A percentile compares a stretch with the other conserved stretches of the same genome.
Conservation (phyloP, 2,113 vertebrate species). For the Anolis sagrei region DNA sequence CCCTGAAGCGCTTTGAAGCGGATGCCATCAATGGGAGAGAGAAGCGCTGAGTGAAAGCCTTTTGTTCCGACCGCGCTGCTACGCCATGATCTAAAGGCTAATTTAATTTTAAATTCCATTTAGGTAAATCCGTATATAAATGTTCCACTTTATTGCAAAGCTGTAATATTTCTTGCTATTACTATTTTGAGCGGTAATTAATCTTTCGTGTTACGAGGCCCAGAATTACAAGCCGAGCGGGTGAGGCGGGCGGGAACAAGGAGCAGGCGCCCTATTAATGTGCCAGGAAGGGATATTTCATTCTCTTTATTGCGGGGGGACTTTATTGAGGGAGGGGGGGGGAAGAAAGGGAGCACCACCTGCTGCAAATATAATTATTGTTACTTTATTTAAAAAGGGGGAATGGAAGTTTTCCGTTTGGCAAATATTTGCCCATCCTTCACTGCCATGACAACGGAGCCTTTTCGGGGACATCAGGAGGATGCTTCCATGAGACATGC, state of each 20-base stretch:
- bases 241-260: background rate
- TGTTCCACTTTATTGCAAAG: background rate
- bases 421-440: constrained; percentile 24
- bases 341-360: constrained; percentile 50
- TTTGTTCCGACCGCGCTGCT: background rate
- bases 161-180: background rate
- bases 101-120: constrained; percentile 6
- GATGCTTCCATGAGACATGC: background rate
- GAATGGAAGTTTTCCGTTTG: constrained; percentile 45
- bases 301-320: constrained; percentile 28
- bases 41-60: accelerated
- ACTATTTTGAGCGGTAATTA: constrained; percentile 6
- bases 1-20: accelerated
- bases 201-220: constrained; percentile 24
- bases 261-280: background rate
- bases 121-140: background rate
- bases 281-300: constrained; percentile 35
- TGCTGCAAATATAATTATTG: constrained; percentile 47
- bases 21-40: accelerated
- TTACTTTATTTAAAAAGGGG: constrained; percentile 28
- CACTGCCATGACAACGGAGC: constrained; percentile 42
- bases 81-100: background rate
- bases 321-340: too few species aligned
- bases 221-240: accelerated
- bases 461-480: background rate